These are phyloP conservation scores for Chaetogeoica ovagalla DNA, from an alignment of 2,888 invertebrate species.

Conservation along the genomic window DNA sequence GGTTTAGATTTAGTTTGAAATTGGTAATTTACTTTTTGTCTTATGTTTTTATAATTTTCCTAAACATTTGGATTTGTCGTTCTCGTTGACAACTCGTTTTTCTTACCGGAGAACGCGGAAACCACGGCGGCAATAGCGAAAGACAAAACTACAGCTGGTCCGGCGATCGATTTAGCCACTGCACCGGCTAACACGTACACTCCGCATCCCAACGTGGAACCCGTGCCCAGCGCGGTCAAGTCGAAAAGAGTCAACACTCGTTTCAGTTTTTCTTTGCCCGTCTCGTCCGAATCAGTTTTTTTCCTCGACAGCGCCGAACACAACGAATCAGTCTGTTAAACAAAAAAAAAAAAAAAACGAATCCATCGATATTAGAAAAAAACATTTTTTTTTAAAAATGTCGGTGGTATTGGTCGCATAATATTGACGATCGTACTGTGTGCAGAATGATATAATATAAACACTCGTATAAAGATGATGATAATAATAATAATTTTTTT, in stretches of 20 bases:
- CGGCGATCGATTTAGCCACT: slow-evolving; percentile 83
- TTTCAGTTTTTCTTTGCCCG: slow-evolving; percentile 60
- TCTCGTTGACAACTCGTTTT: too few relatives aligned
- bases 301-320: slow-evolving; percentile 58
- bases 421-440: too few relatives aligned
- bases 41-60: too few relatives aligned
- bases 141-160: slow-evolving; percentile 88
- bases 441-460: too few relatives aligned
- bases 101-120: slow-evolving; percentile 83
- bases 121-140: slow-evolving; percentile 91
- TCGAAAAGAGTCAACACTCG: slow-evolving; percentile 81
- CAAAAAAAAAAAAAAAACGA: not conserved
- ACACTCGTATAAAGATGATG: too few relatives aligned
- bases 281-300: slow-evolving; percentile 59
- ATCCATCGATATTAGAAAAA: too few relatives aligned
- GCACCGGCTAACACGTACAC: slow-evolving; percentile 92
- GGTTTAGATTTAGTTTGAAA: too few relatives aligned
- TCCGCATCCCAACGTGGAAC: slow-evolving; percentile 87
- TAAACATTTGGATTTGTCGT: too few relatives aligned
- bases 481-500: too few relatives aligned
- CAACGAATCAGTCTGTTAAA: slow-evolving; percentile 11
- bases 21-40: too few relatives aligned
- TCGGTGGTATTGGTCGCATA: too few relatives aligned
- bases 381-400: too few relatives aligned
- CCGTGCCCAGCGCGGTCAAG: slow-evolving; percentile 83